These are phyloP conservation scores for Anguilla obscura DNA, from an alignment of 2,797 vertebrate genomes.

Conservation along the genomic window DNA sequence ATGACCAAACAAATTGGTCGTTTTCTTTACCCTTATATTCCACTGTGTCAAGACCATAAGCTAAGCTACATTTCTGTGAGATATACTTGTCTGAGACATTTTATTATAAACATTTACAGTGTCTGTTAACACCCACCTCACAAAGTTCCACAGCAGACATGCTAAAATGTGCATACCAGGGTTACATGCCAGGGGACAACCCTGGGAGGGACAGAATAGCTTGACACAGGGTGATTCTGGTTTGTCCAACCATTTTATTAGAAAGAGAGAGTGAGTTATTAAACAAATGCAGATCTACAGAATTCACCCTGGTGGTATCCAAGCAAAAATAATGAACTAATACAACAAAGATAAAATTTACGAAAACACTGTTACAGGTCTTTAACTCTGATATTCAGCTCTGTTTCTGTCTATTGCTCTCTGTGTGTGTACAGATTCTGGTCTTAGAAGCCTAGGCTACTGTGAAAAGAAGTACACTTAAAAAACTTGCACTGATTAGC, in stretches of 20 bases:
- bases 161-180: not conserved
- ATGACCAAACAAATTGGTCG: not conserved
- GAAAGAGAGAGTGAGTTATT: not conserved
- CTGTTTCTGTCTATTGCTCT: not conserved
- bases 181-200: not conserved
- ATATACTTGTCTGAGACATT: not conserved
- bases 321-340: not conserved
- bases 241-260: not conserved
- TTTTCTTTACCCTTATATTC: not conserved
- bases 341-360: not conserved
- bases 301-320: not conserved
- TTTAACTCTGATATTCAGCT: not conserved
- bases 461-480: too few relatives aligned
- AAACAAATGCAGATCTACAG: not conserved
- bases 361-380: not conserved
- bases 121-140: too few relatives aligned
- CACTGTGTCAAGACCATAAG: not conserved
- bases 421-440: too few relatives aligned
- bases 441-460: too few relatives aligned
- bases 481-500: too few relatives aligned
- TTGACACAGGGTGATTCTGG: not conserved
- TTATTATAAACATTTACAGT: not conserved
- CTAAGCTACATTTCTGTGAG: not conserved
- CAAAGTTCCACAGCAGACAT: too few relatives aligned
- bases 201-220: not conserved